A percentile compares a stretch with the other conserved stretches of the same genome.
Evolutionary conservation across 2,888 invertebrate genomes (phyloP).

Genomic region (Tolmerus cingulatus): DNA sequence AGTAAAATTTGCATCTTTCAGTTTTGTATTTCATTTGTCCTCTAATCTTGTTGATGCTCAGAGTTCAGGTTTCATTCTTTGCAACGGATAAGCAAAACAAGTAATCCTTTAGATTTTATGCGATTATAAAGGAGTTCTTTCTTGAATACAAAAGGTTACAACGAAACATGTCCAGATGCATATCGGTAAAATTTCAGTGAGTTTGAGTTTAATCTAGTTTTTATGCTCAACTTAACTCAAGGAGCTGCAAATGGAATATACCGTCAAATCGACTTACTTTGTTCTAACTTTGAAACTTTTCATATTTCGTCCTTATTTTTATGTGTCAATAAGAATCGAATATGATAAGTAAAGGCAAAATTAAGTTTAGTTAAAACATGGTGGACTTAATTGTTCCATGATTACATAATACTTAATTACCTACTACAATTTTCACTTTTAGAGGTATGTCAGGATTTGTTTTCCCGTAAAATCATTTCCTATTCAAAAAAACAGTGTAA

Average conservation of each 20-base stretch:
- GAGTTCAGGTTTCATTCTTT: background rate
- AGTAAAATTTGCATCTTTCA: background rate
- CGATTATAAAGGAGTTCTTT: background rate
- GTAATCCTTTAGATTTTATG: background rate
- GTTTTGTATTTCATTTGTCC: background rate
- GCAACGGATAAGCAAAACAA: background rate
- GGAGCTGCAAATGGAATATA: too few relatives aligned
- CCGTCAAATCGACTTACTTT: too few relatives aligned
- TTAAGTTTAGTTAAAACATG: background rate
- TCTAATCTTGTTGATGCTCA: background rate
- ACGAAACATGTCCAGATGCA: background rate
- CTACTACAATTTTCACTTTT: background rate
- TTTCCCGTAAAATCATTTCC: background rate
- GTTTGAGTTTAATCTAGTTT: too few relatives aligned
- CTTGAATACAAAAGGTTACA: too few relatives aligned
- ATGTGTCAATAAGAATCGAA: too few relatives aligned
- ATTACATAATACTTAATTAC: background rate
- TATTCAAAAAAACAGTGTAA: background rate
- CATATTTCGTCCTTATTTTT: too few relatives aligned
- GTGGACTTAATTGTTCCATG: background rate
- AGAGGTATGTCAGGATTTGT: background rate
- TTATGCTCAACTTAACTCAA: too few relatives aligned
- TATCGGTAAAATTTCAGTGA: background rate
- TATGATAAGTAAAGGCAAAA: too few relatives aligned
- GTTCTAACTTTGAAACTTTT: too few relatives aligned